Base-by-base conservation (phyloP, 2,113 vertebrate species). In the Istiophorus platypterus region DNA sequence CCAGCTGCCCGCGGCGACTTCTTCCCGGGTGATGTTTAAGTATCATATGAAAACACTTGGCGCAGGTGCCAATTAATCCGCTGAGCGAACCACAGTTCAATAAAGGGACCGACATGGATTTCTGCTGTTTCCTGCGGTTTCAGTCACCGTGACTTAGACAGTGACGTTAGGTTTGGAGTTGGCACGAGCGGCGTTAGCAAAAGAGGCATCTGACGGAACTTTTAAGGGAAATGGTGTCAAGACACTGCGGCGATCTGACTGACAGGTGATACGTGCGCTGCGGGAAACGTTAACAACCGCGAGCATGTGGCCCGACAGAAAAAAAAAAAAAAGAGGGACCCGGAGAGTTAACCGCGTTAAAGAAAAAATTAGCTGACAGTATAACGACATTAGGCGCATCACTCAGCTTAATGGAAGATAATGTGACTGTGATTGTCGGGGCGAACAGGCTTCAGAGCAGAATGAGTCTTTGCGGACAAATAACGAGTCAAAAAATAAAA, bases 341-440 rank as follows among this genome's bases (percentile, higher is more conserved):
- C 61, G 52, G 49, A 45, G 41, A n/a, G 18, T 73, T 65, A 62
- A 78, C 31, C 18, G 0, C 2, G 79, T 80, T 83, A 61, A 62
- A 37, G 66, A 72, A 61, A 62, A 37, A 71, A 72, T 63, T 29
- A 83, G 18, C 20, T 5, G 63, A 26, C 14, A 3, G 7, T 10
- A 17, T 59, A 58, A 80, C 3, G 8, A 20, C 0, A 31, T 73
- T 7, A 41, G 37, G 1, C n/a, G 49, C 66, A 63, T 82, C 75
- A 57, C 57, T 82, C 72, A 70, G 14, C n/a, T 22, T 58, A 51
- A 82, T 8, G 54, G 24, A 45, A 26, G 13, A 58, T 63, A 72
- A 78, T 64, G 39, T 71, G 58, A 78, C n/a, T 59, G n/a, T 51
- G 27, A 81, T 4, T 41, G 39, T 39, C 34, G 37, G 27, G 7